Conservation (phyloP, 2,797 vertebrate species). For the Chlorospingus flavigularis region DNA sequence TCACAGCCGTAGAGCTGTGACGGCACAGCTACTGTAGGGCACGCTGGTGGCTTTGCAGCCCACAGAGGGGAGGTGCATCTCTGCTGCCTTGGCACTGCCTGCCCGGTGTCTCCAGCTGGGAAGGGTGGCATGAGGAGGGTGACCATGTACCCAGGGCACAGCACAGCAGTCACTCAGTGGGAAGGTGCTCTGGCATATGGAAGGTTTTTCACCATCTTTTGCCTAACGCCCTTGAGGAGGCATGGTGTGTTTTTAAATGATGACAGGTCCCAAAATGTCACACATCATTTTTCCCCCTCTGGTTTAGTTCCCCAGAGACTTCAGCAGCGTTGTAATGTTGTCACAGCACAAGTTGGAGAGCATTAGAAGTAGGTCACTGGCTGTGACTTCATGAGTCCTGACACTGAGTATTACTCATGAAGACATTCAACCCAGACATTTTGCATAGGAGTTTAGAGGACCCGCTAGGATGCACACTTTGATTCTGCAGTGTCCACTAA, state of each 20-base stretch:
- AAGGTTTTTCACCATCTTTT: background rate
- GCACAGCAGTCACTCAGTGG: background rate
- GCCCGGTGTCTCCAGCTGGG: accelerated
- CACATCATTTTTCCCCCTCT: background rate
- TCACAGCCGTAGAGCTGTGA: background rate
- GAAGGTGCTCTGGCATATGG: background rate
- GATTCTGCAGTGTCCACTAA: conserved; percentile 3
- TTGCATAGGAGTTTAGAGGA: conserved; percentile 21
- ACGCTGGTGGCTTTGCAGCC: background rate
- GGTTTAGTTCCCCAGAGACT: background rate
- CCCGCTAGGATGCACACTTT: background rate
- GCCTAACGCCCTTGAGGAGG: background rate
- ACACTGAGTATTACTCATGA: background rate
- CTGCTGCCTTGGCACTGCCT: accelerated
- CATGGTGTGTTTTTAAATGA: background rate
- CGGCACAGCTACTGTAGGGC: background rate
- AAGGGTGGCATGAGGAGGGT: background rate
- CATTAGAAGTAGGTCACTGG: background rate
- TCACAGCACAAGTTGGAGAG: background rate
- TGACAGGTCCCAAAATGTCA: background rate
- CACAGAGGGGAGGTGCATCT: background rate
- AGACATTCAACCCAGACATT: conserved; percentile 15
- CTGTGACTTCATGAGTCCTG: background rate
- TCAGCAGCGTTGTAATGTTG: background rate
- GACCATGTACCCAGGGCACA: background rate